These are phyloP conservation scores for Drosophila hydei DNA, from an alignment of 1,140 invertebrate species.

Conservation along the genomic window DNA sequence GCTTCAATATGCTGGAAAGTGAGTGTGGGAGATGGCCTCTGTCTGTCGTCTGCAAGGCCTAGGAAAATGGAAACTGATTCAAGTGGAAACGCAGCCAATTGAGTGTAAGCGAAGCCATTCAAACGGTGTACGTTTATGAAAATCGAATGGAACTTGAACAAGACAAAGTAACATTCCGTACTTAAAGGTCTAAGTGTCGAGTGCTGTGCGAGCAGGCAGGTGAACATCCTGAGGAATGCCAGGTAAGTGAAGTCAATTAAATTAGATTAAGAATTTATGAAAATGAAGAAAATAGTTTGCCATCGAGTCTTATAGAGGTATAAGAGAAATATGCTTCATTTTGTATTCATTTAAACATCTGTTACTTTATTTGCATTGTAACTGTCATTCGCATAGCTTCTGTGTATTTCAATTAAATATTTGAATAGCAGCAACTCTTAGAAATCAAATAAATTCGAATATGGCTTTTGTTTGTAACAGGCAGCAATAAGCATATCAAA, in stretches of 20 bases:
- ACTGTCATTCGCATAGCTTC: no score
- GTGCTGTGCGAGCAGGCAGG: neutral
- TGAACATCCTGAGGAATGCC: neutral
- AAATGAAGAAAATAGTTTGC: neutral
- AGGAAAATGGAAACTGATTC: constrained; percentile 59
- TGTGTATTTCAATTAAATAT: no score
- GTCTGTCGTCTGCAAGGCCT: constrained; percentile 39
- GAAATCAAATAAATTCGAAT: no score
- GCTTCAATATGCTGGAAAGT: constrained; percentile 20
- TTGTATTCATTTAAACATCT: no score
- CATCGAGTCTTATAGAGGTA: no score
- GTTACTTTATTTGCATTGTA: no score
- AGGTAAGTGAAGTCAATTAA: neutral
- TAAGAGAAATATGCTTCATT: neutral
- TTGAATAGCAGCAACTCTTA: no score
- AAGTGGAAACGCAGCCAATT: constrained; percentile 69
- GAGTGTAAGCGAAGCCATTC: constrained; percentile 52
- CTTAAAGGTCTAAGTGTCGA: neutral
- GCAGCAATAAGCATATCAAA: no score
- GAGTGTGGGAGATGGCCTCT: constrained; percentile 9
- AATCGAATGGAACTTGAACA: constrained; percentile 18
- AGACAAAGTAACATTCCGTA: neutral
- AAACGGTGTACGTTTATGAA: constrained; percentile 56
- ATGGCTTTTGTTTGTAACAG: no score
- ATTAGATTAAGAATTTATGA: neutral